Conservation (phyloP, 2,888 invertebrate species). For the Zele albiditarsus region DNA sequence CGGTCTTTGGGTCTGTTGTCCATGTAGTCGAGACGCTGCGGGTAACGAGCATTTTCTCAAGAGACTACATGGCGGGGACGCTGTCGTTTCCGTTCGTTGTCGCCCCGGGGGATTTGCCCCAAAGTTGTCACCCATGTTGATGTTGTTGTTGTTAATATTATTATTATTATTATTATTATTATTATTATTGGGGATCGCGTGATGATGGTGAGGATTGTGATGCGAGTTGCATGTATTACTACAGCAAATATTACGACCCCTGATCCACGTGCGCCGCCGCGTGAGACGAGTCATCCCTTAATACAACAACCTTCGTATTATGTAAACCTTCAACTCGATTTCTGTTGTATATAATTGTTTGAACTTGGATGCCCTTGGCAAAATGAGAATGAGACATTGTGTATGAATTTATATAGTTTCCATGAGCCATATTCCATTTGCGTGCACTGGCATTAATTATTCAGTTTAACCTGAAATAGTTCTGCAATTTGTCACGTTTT, state of each 20-base stretch:
- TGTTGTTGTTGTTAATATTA: conserved; percentile 25
- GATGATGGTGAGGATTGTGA: background rate
- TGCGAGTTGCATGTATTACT: conserved; percentile 58
- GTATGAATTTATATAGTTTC: background rate
- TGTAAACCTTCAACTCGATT: background rate
- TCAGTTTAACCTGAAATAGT: conserved; percentile 16
- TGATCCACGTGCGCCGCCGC: conserved; percentile 48
- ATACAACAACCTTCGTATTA: background rate
- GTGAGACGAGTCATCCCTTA: conserved; percentile 46
- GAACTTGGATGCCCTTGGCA: background rate
- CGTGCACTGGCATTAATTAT: conserved; percentile 47
- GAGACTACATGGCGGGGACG: conserved; percentile 31
- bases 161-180: background rate
- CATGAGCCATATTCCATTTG: conserved; percentile 40
- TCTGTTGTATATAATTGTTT: background rate
- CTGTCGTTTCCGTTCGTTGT: conserved; percentile 15
- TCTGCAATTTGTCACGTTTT: conserved; percentile 35
- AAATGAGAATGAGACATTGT: background rate
- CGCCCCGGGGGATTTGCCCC: conserved; percentile 32
- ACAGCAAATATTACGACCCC: conserved; percentile 54
- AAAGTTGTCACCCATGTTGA: conserved; percentile 38
- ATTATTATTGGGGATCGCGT: conserved; percentile 9
- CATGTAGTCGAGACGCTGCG: conserved; percentile 25
- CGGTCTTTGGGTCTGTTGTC: conserved; percentile 34
- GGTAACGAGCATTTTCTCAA: conserved; percentile 39